These are phyloP conservation scores for Loriculus beryllinus DNA, from an alignment of 2,797 vertebrate genomes.

Conservation along the genomic window DNA sequence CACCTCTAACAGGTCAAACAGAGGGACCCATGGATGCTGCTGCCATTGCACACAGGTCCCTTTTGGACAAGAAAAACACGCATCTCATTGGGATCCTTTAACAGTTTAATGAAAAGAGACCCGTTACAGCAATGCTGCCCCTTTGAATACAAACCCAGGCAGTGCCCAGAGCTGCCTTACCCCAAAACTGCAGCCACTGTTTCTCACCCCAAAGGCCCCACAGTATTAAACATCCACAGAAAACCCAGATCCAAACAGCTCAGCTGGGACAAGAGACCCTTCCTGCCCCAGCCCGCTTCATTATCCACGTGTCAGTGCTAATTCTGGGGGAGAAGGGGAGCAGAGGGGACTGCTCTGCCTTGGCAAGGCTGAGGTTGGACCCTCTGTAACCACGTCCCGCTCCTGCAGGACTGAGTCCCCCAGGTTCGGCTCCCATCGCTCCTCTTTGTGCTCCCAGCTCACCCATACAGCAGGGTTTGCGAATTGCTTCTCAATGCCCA, in stretches of 20 bases:
- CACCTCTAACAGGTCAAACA: accelerated
- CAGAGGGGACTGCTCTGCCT: neutral
- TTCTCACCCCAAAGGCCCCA: neutral
- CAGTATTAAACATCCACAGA: neutral
- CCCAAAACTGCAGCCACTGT: accelerated
- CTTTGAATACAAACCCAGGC: neutral
- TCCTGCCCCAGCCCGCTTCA: neutral
- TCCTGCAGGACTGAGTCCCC: too few species aligned
- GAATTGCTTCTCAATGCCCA: neutral
- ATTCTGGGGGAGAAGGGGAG: neutral
- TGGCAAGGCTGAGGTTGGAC: accelerated
- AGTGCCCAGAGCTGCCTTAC: neutral
- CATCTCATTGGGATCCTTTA: accelerated
- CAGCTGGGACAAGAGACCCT: accelerated
- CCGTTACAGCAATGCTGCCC: accelerated
- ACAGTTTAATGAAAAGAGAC: neutral
- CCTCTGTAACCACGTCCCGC: neutral
- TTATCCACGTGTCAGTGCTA: too few species aligned
- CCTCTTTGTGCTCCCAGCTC: neutral
- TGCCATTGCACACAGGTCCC: accelerated
- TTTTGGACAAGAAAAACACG: accelerated
- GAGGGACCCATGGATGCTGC: neutral
- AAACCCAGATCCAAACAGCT: neutral
- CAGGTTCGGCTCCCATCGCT: neutral
- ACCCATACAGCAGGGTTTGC: neutral